Percentiles rank a stretch among this genome's conserved stretches.
Conservation (phyloP, 2,113 vertebrate species). For the Onychostruthus taczanowskii region DNA sequence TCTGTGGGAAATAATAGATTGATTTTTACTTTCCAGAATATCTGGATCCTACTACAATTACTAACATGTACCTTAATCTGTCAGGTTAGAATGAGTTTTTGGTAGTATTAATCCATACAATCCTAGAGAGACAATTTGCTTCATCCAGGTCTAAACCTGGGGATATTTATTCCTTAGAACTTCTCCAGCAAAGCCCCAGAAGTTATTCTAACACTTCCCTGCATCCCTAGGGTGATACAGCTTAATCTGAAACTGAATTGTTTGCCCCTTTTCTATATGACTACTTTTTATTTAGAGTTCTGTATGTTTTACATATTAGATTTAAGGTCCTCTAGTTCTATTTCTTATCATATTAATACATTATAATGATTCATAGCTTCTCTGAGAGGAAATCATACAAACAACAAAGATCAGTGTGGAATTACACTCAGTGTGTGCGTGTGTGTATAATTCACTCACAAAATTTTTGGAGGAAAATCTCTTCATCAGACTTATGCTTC, state of each 20-base stretch:
- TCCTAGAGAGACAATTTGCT: not conserved
- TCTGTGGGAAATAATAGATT: not conserved
- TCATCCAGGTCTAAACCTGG: not conserved
- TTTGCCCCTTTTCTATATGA: not conserved
- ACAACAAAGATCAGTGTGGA: not conserved
- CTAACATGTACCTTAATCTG: not conserved
- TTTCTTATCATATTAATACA: not conserved
- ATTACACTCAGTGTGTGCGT: too few relatives aligned
- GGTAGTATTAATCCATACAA: not conserved
- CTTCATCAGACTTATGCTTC: not conserved
- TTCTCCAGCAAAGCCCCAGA: not conserved
- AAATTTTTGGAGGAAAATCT: not conserved
- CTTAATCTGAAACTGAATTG: not conserved
- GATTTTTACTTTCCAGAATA: not conserved
- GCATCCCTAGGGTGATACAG: not conserved
- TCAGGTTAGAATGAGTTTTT: not conserved
- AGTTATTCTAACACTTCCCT: not conserved
- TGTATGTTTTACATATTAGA: not conserved
- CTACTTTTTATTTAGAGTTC: not conserved
- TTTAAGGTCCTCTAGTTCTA: not conserved
- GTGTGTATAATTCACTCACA: not conserved
- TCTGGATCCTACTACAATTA: not conserved
- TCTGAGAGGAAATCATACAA: not conserved
- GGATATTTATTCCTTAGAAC: not conserved
- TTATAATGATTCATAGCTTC: not conserved